These are phyloP conservation scores for Oncorhynchus keta DNA, from an alignment of 2,113 vertebrate genomes.

Conservation along the genomic window DNA sequence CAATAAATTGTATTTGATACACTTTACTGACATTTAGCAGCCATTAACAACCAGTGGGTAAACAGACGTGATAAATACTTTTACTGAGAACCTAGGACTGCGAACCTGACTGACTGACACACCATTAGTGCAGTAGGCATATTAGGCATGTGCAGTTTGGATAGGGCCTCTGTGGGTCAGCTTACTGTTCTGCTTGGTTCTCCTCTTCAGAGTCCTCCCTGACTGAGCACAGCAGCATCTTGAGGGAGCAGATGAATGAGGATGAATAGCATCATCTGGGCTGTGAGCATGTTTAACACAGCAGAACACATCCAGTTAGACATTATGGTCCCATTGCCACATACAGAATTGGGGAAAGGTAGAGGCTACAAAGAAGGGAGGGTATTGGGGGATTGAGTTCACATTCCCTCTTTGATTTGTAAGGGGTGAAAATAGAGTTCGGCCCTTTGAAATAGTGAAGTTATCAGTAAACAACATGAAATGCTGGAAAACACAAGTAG, in stretches of 20 bases:
- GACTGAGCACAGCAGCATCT: constrained; percentile 28
- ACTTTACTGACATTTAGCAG: neutral
- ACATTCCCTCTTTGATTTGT: neutral
- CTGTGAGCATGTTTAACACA: constrained; percentile 37
- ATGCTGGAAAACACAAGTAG: constrained; percentile 33
- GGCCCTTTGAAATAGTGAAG: neutral
- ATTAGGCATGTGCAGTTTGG: constrained; percentile 22
- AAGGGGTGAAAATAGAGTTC: neutral
- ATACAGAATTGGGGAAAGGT: neutral
- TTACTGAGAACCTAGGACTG: constrained; percentile 4
- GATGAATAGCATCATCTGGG: constrained; percentile 56
- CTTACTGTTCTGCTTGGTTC: constrained; percentile 53
- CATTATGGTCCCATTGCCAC: constrained; percentile 10
- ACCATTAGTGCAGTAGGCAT: constrained; percentile 51
- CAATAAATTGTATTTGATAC: neutral
- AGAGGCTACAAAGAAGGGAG: neutral
- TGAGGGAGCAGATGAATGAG: constrained; percentile 44
- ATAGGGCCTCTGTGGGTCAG: constrained; percentile 45
- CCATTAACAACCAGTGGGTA: constrained; percentile 1
- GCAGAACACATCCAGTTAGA: constrained; percentile 29
- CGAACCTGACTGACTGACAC: constrained; percentile 49
- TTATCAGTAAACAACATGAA: constrained; percentile 1
- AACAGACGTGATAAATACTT: constrained; percentile 23
- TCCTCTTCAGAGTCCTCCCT: constrained; percentile 44
- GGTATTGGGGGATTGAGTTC: neutral